Percentiles rank a stretch among this genome's conserved stretches.
Conservation (phyloP, 2,888 invertebrate genomes). For the Zootermopsis nevadensis region DNA sequence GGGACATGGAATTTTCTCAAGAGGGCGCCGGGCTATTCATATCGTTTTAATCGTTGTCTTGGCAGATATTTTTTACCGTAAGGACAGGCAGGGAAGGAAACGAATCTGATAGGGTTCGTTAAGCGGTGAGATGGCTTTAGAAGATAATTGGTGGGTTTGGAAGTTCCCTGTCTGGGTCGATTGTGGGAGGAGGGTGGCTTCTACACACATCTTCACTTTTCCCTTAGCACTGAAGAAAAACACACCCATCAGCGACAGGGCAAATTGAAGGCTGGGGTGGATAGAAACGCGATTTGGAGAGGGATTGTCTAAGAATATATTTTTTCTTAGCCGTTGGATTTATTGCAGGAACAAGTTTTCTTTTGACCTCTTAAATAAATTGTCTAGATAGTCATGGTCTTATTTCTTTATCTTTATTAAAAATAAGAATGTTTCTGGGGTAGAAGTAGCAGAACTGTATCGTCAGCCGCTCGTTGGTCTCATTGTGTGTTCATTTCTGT, state of each 20-base stretch:
- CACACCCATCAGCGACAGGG: constrained; percentile 9
- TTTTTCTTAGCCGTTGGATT: constrained; percentile 14
- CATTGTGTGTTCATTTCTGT: not conserved
- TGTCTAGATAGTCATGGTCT: constrained; percentile 17
- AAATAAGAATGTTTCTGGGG: constrained; percentile 2
- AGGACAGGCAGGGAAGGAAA: not conserved
- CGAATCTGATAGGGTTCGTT: constrained; percentile 25
- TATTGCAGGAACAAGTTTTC: constrained; percentile 31
- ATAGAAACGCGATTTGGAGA: not conserved
- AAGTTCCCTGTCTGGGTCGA: not conserved
- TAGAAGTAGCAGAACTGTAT: not conserved
- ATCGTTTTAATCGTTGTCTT: constrained; percentile 34
- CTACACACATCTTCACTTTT: constrained; percentile 15
- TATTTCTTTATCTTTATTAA: not conserved
- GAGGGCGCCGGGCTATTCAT: constrained; percentile 28
- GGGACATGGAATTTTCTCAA: constrained; percentile 1
- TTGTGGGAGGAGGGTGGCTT: constrained; percentile 23
- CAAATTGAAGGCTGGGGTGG: constrained; percentile 7
- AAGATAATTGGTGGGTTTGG: constrained; percentile 41
- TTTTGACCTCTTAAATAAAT: constrained; percentile 39
- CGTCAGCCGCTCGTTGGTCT: not conserved
- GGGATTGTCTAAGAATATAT: constrained; percentile 2
- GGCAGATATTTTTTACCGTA: constrained; percentile 16
- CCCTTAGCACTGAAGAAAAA: constrained; percentile 17
- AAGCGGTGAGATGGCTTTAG: constrained; percentile 41